Evolutionary conservation across 2,113 vertebrate species (phyloP).

Genomic region (Oryzias woworae): DNA sequence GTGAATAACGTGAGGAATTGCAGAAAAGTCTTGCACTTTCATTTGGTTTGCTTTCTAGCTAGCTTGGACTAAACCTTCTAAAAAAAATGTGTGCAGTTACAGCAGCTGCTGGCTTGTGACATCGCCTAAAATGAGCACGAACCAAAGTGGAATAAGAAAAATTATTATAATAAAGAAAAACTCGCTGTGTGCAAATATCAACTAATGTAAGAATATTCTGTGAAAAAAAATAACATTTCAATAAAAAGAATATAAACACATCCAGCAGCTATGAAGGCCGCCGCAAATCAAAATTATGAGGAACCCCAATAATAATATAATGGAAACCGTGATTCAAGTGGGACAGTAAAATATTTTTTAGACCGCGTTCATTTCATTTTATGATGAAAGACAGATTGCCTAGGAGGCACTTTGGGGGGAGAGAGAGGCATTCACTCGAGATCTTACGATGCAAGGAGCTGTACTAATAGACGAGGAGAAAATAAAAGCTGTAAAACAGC

Average conservation of each 20-base stretch:
- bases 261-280: constrained; percentile 2
- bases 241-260: neutral
- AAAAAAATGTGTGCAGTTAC: no score
- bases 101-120: no score
- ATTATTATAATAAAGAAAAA: no score
- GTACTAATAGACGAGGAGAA: constrained; percentile 27
- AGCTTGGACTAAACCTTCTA: no score
- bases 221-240: neutral
- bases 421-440: constrained; percentile 14
- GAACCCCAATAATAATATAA: constrained; percentile 19
- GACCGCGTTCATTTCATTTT: constrained; percentile 45
- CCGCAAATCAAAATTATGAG: constrained; percentile 21
- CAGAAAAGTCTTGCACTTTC: no score
- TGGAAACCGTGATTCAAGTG: constrained; percentile 24
- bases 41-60: no score
- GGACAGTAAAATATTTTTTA: constrained; percentile 17
- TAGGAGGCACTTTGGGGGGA: constrained; percentile 20
- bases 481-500: constrained; percentile 25
- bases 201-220: no score
- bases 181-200: no score
- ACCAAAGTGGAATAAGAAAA: no score
- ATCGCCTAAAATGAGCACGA: no score
- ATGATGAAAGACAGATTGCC: constrained; percentile 36
- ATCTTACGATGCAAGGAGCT: constrained; percentile 8
- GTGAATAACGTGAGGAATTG: no score